These are phyloP conservation scores for Nymphalis urticae DNA, from an alignment of 2,888 invertebrate species.

Conservation along the genomic window DNA sequence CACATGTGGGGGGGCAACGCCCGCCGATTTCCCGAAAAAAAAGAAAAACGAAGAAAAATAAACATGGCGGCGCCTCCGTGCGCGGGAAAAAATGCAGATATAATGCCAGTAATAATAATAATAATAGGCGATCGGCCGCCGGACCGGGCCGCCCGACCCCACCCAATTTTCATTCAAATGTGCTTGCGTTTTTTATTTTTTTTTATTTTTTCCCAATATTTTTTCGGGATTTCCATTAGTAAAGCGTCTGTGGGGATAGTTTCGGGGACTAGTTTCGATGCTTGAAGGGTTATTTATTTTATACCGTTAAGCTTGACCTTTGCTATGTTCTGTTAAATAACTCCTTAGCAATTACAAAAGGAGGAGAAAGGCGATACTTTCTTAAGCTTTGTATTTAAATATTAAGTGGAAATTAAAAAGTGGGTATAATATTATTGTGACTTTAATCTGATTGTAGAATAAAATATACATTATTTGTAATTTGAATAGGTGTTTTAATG, in stretches of 20 bases:
- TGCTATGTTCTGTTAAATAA: neutral
- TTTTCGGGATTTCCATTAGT: conserved; percentile 80
- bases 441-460: neutral
- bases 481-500: conserved; percentile 1
- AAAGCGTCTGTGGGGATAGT: conserved; percentile 67
- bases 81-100: conserved; percentile 80
- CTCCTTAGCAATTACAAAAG: neutral
- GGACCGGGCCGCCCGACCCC: conserved; percentile 64
- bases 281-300: conserved; percentile 41
- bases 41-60: conserved; percentile 74
- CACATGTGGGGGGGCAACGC: conserved; percentile 61
- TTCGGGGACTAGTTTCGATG: conserved; percentile 55
- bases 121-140: conserved; percentile 77
- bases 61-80: conserved; percentile 70
- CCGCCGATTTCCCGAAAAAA: conserved; percentile 71
- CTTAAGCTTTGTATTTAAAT: neutral
- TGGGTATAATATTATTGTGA: neutral
- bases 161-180: conserved; percentile 81
- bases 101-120: conserved; percentile 81
- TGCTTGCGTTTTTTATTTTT: conserved; percentile 57
- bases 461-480: neutral
- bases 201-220: conserved; percentile 74
- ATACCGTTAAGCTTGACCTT: neutral
- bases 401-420: neutral
- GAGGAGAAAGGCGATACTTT: neutral